Conservation (phyloP, 2,113 vertebrate species). For the Pedionomus torquatus region DNA sequence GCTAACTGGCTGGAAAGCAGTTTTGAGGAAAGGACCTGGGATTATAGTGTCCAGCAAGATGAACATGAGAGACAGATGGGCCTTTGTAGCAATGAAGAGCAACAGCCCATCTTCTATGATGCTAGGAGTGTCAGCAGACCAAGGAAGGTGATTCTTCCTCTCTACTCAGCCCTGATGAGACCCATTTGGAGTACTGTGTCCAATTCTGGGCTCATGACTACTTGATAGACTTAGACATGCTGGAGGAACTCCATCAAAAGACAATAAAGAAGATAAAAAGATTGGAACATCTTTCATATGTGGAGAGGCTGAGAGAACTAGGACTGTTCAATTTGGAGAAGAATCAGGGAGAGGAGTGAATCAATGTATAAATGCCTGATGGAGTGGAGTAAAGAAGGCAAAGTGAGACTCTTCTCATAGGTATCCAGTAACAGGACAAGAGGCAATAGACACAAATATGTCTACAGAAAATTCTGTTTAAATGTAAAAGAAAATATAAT, state of each 20-base stretch:
- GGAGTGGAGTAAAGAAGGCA: not conserved
- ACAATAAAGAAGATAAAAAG: not conserved
- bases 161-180: not conserved
- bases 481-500: not conserved
- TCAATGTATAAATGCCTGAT: not conserved
- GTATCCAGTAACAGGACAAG: not conserved
- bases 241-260: not conserved
- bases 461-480: not conserved
- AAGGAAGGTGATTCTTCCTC: not conserved
- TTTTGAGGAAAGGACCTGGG: not conserved
- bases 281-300: not conserved
- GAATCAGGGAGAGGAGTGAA: rapidly evolving
- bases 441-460: not conserved
- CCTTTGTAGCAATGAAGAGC: not conserved
- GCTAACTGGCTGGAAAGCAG: not conserved
- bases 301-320: not conserved
- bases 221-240: not conserved
- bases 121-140: not conserved
- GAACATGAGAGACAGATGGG: not conserved
- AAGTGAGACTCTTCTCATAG: not conserved
- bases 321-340: not conserved
- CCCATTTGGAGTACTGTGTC: not conserved
- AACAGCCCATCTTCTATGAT: not conserved
- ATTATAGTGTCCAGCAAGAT: not conserved
- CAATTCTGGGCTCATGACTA: not conserved